Evolutionary conservation across 2,888 invertebrate genomes (phyloP).

Genomic region (Cenopis cana): DNA sequence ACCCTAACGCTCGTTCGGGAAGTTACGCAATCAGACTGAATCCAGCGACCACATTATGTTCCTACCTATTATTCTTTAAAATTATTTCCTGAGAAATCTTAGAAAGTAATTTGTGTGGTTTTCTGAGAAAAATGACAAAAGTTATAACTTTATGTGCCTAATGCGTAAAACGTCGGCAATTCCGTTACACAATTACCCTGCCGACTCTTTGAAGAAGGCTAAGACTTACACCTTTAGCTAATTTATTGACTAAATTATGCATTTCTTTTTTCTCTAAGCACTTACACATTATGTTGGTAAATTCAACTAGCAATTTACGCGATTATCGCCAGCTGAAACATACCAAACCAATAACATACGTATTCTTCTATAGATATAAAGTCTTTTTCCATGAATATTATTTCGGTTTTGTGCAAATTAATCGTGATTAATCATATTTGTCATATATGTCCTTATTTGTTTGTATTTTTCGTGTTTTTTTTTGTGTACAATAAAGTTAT

Average conservation of each 20-base stretch:
- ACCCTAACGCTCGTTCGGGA: too few species aligned
- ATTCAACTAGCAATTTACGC: conserved; percentile 9
- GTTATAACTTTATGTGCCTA: too few species aligned
- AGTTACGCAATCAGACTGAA: too few species aligned
- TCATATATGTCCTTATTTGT: too few species aligned
- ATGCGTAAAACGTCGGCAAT: neutral
- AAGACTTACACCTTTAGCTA: conserved; percentile 19
- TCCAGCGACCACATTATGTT: too few species aligned
- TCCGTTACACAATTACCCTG: neutral
- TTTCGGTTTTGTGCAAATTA: too few species aligned
- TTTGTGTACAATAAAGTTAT: too few species aligned
- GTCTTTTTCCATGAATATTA: neutral
- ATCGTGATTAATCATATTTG: too few species aligned
- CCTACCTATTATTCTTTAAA: neutral
- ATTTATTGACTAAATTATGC: conserved; percentile 5
- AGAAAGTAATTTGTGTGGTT: neutral
- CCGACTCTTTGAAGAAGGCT: neutral
- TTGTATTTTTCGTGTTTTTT: too few species aligned
- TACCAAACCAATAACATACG: neutral
- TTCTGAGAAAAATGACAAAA: too few species aligned
- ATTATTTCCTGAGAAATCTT: neutral
- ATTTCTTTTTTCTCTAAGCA: neutral
- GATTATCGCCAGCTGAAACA: conserved; percentile 5
- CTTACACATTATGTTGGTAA: neutral
- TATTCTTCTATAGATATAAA: neutral